phyloP scores from a whole-genome alignment of 2,797 vertebrate genomes.

The Esox masquinongy region DNA sequence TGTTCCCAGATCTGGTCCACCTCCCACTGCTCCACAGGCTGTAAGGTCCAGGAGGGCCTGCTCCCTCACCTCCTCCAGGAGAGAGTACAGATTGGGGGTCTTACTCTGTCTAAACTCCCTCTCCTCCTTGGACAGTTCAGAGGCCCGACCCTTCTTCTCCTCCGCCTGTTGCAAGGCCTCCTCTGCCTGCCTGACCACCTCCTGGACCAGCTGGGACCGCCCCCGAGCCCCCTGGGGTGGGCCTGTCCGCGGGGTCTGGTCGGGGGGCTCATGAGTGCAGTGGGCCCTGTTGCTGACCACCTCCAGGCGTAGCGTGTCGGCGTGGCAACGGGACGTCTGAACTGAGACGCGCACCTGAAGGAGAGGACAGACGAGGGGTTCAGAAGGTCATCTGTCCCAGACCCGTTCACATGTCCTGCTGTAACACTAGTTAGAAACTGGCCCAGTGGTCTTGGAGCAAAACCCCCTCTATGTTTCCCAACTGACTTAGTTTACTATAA shows the following conservation, averaged over 20 bases:
- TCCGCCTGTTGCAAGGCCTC: constrained; percentile 78
- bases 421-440: too few species aligned
- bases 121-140: constrained; percentile 73
- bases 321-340: constrained; percentile 78
- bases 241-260: constrained; percentile 8
- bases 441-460: too few species aligned
- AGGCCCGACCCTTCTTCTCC: constrained; percentile 62
- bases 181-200: constrained; percentile 83
- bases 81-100: constrained; percentile 81
- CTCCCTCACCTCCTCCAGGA: constrained; percentile 90
- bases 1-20: background rate
- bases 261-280: background rate
- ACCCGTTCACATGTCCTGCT: too few species aligned
- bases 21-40: constrained; percentile 16
- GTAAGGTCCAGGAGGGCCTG: constrained; percentile 74
- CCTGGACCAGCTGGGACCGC: constrained; percentile 77
- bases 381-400: background rate
- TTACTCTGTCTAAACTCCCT: constrained; percentile 85
- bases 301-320: constrained; percentile 80
- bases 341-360: constrained; percentile 85
- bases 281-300: constrained; percentile 77
- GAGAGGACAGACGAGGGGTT: background rate
- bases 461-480: too few species aligned
- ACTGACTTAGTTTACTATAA: too few species aligned
- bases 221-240: constrained; percentile 40